These are phyloP conservation scores for Acanthococcus lagerstroemiae DNA, from an alignment of 2,888 invertebrate species.

Conservation along the genomic window DNA sequence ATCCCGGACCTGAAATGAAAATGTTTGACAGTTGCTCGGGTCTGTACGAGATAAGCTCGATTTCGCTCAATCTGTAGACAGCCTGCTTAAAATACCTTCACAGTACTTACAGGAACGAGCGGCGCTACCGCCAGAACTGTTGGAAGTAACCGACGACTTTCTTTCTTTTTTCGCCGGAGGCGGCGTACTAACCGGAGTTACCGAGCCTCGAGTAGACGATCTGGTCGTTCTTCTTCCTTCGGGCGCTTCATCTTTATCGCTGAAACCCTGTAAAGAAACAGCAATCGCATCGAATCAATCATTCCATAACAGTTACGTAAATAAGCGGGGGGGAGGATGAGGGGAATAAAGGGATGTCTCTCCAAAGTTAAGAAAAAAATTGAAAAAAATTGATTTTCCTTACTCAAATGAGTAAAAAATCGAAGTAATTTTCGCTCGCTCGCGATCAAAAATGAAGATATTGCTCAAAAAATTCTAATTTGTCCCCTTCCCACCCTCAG, in stretches of 20 bases:
- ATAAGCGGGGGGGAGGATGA: too few species aligned
- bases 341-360: too few species aligned
- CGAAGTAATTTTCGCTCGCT: too few species aligned
- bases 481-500: too few species aligned
- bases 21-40: too few species aligned
- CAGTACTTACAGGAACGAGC: neutral
- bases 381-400: too few species aligned
- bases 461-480: too few species aligned
- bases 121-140: neutral
- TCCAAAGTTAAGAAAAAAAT: too few species aligned
- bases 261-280: slow-evolving; percentile 7
- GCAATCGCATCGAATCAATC: neutral
- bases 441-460: too few species aligned
- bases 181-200: neutral
- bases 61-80: neutral
- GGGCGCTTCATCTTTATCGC: slow-evolving; percentile 16
- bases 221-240: slow-evolving; percentile 12
- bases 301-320: neutral
- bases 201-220: slow-evolving; percentile 6
- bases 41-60: too few species aligned
- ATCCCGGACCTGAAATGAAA: too few species aligned
- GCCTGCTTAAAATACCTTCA: neutral
- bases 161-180: slow-evolving; percentile 14
- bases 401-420: too few species aligned
- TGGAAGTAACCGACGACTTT: neutral